Conservation (phyloP, 2,797 vertebrate species). For the Halcyon badia region DNA sequence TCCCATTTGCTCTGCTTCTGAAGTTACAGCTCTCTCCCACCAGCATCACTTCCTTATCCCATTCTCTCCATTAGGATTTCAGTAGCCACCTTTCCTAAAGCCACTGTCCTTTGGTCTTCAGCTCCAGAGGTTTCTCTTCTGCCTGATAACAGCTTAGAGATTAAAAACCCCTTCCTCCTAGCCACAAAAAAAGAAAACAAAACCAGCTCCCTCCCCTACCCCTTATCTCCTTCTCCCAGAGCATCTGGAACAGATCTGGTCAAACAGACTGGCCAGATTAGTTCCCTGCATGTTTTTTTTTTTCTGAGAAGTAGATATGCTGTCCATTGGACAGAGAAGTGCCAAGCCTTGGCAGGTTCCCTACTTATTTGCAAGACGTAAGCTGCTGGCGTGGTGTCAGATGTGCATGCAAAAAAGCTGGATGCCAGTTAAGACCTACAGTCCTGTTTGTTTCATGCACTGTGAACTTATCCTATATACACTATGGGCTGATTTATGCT, state of each 20-base stretch:
- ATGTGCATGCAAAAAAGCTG: conserved; percentile 59
- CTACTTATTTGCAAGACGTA: conserved; percentile 63
- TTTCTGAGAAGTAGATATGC: conserved; percentile 39
- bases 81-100: conserved; percentile 1
- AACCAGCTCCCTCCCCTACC: not conserved
- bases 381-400: conserved; percentile 55
- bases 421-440: conserved; percentile 52
- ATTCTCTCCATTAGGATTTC: not conserved
- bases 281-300: not conserved
- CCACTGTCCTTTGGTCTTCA: not conserved
- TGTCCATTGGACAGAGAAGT: conserved; percentile 46
- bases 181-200: not conserved
- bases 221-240: conserved; percentile 43
- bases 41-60: not conserved
- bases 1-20: not conserved
- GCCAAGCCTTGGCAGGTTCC: conserved; percentile 51
- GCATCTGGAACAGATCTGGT: conserved; percentile 35
- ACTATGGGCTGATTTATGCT: conserved; percentile 46
- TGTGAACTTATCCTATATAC: conserved; percentile 63
- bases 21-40: not conserved
- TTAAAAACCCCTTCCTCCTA: not conserved
- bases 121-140: conserved; percentile 22
- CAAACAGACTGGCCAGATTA: conserved; percentile 4
- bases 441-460: conserved; percentile 61
- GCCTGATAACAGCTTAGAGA: conserved; percentile 1